phyloP scores from a whole-genome alignment of 2,888 invertebrate genomes.

The Proisotoma minuta region DNA sequence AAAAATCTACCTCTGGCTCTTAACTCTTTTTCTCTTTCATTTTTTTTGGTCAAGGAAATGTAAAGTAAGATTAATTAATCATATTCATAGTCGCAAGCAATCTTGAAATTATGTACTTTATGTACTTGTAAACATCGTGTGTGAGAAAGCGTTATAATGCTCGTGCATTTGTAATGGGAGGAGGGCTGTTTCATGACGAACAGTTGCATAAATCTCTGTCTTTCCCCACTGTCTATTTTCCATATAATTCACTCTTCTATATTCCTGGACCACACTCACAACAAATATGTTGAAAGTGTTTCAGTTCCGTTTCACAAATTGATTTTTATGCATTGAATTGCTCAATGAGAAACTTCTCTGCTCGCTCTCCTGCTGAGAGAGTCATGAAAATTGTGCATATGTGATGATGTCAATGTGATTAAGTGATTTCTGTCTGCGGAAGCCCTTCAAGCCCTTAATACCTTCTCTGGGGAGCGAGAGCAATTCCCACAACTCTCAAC shows the following conservation, averaged over 20 bases:
- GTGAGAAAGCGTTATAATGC: too few species aligned
- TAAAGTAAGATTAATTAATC: too few species aligned
- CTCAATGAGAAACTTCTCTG: not conserved
- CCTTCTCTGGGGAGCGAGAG: too few species aligned
- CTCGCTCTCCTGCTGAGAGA: not conserved
- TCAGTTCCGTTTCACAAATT: not conserved
- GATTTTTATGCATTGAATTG: not conserved
- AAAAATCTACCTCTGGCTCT: too few species aligned
- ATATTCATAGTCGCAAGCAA: too few species aligned
- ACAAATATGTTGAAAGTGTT: not conserved
- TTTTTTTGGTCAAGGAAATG: too few species aligned
- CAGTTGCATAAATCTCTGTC: conserved; percentile 47
- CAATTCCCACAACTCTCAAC: too few species aligned
- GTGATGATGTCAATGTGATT: conserved; percentile 8
- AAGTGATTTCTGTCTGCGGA: conserved; percentile 6
- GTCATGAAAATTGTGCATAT: not conserved
- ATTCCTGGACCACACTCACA: conserved; percentile 15
- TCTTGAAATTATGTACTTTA: too few species aligned
- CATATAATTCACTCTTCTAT: conserved; percentile 17
- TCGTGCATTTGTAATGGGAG: conserved; percentile 40
- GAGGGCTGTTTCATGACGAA: conserved; percentile 41
- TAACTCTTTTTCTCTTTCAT: too few species aligned
- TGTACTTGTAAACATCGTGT: too few species aligned
- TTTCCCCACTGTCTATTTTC: conserved; percentile 40
- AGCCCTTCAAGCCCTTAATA: too few species aligned